phyloP scores from a whole-genome alignment of 2,888 invertebrate species.

The Suillia variegata region DNA sequence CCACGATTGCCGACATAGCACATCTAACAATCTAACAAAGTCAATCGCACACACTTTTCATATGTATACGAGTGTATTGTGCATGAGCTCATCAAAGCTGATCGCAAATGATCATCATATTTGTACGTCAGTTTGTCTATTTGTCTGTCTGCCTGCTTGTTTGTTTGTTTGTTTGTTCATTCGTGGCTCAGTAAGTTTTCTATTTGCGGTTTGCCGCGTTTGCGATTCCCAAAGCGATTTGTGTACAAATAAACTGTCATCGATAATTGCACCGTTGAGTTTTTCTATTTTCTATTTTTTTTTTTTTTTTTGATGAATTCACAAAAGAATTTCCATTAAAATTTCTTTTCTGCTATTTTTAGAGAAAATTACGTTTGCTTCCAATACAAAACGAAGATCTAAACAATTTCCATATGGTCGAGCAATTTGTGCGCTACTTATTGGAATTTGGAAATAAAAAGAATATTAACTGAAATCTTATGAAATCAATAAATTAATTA shows the following conservation, averaged over 20 bases:
- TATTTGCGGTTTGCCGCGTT: background rate
- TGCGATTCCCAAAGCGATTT: constrained; percentile 10
- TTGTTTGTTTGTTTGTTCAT: no score
- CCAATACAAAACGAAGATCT: background rate
- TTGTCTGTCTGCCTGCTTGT: background rate
- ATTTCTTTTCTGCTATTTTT: background rate
- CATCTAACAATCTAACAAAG: background rate
- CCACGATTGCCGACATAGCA: background rate
- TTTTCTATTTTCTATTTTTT: no score
- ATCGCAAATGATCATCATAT: background rate
- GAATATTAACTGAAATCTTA: no score
- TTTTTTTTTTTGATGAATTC: background rate
- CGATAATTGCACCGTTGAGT: background rate
- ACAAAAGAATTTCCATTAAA: constrained; percentile 7
- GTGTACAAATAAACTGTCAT: constrained; percentile 21
- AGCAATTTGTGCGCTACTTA: no score
- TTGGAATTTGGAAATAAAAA: no score
- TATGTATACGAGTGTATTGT: no score
- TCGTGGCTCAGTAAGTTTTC: no score
- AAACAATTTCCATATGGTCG: background rate
- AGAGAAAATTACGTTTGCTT: background rate
- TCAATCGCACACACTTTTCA: background rate
- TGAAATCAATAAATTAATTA: no score
- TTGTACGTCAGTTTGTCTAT: no score
- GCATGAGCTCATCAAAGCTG: background rate